phyloP scores from a whole-genome alignment of 2,113 vertebrate genomes.

The Larimichthys polyactis region DNA sequence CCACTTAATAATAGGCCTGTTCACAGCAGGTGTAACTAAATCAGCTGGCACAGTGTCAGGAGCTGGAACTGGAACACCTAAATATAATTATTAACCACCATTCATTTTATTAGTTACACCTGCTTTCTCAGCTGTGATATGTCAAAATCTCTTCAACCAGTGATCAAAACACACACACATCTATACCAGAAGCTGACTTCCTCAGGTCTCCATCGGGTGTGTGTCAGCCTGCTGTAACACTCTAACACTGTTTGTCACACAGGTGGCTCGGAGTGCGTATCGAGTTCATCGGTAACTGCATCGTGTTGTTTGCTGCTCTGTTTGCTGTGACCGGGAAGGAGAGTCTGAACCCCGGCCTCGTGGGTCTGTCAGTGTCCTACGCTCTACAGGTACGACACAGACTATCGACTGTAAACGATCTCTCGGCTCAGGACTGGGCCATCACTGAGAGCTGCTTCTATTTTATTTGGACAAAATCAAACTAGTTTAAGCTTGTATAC shows the following conservation, averaged over 20 bases:
- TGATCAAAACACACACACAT: neutral
- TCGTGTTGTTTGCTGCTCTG: slow-evolving; percentile 94
- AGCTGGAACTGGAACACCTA: neutral
- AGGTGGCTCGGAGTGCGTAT: slow-evolving; percentile 95
- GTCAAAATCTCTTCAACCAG: too few species aligned
- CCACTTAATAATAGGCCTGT: too few species aligned
- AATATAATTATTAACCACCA: neutral
- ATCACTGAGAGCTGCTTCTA: too few species aligned
- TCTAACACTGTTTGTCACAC: slow-evolving; percentile 26
- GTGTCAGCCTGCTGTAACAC: slow-evolving; percentile 1
- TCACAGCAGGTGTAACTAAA: neutral
- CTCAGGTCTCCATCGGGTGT: neutral
- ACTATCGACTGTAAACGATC: too few species aligned
- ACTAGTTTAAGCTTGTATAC: too few species aligned
- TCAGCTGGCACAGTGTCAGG: neutral
- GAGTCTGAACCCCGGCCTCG: slow-evolving; percentile 88
- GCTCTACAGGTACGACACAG: slow-evolving; percentile 88
- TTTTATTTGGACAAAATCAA: too few species aligned
- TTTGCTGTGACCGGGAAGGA: slow-evolving; percentile 91
- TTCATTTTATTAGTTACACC: neutral
- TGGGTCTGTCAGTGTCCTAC: slow-evolving; percentile 96
- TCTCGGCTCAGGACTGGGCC: too few species aligned
- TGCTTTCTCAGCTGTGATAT: neutral
- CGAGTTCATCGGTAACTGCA: slow-evolving; percentile 95
- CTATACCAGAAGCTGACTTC: neutral